Percentiles rank a stretch among this genome's conserved stretches.
Conservation (phyloP, 2,797 vertebrate species). For the Tapera naevia region DNA sequence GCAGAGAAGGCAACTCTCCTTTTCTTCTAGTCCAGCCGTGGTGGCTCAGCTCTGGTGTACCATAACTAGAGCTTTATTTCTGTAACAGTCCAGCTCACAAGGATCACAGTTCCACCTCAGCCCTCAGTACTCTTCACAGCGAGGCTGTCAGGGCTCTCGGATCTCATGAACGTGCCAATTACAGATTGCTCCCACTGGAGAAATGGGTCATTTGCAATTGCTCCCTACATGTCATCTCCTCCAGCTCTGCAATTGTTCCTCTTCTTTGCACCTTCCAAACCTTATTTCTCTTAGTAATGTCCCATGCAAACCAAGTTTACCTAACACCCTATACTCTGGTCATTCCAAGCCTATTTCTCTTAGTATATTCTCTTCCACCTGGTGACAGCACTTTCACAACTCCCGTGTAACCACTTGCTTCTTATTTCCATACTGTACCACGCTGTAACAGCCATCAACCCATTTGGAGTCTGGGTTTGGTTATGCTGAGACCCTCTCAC, state of each 20-base stretch:
- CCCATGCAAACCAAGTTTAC: neutral
- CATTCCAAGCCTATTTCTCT: neutral
- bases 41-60: neutral
- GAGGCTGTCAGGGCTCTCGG: neutral
- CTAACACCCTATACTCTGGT: too few species aligned
- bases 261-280: neutral
- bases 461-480: neutral
- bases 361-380: neutral
- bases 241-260: neutral
- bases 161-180: neutral
- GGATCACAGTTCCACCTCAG: neutral
- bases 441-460: neutral
- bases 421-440: neutral
- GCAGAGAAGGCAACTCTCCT: neutral
- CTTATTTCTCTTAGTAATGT: neutral
- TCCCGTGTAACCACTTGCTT: neutral
- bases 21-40: neutral
- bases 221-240: neutral
- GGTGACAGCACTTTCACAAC: neutral
- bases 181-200: neutral
- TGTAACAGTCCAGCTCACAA: neutral
- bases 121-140: neutral
- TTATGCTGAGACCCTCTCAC: neutral
- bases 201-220: neutral
- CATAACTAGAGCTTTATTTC: neutral